A percentile compares a stretch with the other conserved stretches of the same genome.
Conservation (phyloP, 2,888 invertebrate genomes). For the Oscheius sp. region DNA sequence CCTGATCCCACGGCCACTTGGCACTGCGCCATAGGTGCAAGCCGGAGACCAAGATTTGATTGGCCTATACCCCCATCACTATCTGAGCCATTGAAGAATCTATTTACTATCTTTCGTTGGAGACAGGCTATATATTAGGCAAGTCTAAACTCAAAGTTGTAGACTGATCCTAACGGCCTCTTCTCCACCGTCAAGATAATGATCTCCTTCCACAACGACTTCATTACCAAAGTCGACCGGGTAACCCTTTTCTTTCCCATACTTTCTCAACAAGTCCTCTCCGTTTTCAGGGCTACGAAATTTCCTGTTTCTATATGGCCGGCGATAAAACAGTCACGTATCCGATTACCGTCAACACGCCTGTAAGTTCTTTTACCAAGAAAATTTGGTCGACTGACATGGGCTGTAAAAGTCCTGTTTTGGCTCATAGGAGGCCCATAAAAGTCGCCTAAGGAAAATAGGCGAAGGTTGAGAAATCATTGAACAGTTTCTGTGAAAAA, state of each 20-base stretch:
- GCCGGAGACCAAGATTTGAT: too few species aligned
- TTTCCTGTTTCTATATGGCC: conserved; percentile 59
- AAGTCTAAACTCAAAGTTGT: conserved; percentile 30
- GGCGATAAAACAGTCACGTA: conserved; percentile 72
- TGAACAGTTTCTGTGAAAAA: conserved; percentile 1
- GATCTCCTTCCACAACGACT: conserved; percentile 72
- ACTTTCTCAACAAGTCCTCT: conserved; percentile 6
- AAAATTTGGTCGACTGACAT: background rate
- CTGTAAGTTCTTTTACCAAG: conserved; percentile 37
- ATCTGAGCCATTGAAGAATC: too few species aligned
- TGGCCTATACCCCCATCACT: too few species aligned
- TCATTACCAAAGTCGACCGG: conserved; percentile 71
- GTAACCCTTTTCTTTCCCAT: conserved; percentile 46
- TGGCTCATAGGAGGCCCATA: background rate
- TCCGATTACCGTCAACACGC: conserved; percentile 67
- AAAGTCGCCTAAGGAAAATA: too few species aligned
- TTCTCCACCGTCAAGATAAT: conserved; percentile 71
- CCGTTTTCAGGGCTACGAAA: conserved; percentile 49
- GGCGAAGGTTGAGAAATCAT: too few species aligned
- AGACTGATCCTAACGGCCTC: conserved; percentile 71
- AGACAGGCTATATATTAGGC: background rate
- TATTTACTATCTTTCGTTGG: too few species aligned
- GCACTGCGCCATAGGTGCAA: too few species aligned
- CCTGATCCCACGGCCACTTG: too few species aligned
- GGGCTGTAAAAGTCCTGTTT: conserved; percentile 11